Base-by-base conservation (phyloP, 2,888 invertebrate genomes). In the Uropetala carovei region DNA sequence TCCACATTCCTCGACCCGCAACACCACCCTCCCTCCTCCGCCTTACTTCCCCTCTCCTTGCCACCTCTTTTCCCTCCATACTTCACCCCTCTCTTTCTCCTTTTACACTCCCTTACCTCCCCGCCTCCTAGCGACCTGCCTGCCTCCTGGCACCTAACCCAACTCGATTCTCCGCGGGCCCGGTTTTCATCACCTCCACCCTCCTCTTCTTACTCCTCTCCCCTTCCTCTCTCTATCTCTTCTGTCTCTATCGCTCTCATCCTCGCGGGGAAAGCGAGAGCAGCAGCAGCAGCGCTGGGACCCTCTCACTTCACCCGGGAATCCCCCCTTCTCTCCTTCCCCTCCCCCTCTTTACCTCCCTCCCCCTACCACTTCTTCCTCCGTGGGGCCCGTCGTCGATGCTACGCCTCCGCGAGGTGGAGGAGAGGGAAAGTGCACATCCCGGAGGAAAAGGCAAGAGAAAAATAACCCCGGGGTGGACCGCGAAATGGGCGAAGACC, bases 181-280 rank as follows among this genome's bases (percentile, higher is more conserved):
- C 89, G 89, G 89, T 89, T 89, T 89, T 89, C 89, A 89, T 64
- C 89, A 68, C 89, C 89, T 64, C 86, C 27, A 85, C 85, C 85
- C 58, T 85, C 27, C 85, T 85, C 60, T 30, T 22, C 59, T 22
- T 27, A 27, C 14, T 59, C 30, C 59, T 27, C 27, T 30, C 64
- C 84, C 30, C 89, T 56, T 57, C 84, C 56, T 84, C 57, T 57
- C 85, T 85, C 64, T 64, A 16, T 89, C 60, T 86, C 43, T n/a
- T 30, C 43, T 43, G 43, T 43, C 75, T 75, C 22, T 75, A 75
- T 75, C 75, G 75, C 75, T 75, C 75, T 22, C 75, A 75, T 75
- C 75, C 75, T 75, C 75, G 75, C 75, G 75, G 75, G 75, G 75
- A 75, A 75, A 75, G 75, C 75, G 27, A 75, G 22, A 27, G 75